Evolutionary conservation across 2,113 vertebrate genomes (phyloP), one percentile per base, ranked within the genome.

Genomic region (Cranoglanis bouderius): DNA sequence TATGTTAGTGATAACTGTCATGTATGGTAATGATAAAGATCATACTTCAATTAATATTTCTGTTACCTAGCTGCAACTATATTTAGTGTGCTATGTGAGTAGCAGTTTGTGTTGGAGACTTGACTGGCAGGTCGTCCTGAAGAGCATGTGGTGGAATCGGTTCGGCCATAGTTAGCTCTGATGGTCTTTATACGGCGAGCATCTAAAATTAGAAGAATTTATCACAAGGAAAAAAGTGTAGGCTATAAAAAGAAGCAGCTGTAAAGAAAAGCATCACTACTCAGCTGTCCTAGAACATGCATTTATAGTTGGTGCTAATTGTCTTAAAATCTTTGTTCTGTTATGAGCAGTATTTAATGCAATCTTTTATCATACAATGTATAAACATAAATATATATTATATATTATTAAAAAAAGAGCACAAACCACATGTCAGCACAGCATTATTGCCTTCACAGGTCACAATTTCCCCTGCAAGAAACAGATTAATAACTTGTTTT

Each of bases 71-170:
- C 59, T 59, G 5, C 2, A 21, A 86, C 61, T 26, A 8, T n/a
- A 72, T 26, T 14, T 24, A 82, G 24, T 29, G 84, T 19, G 16
- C 19, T 82, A 19, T 5, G 1, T 67, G 74, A 2, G 3, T 61
- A 85, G 55, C 89, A 90, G 61, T 90, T 46, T 24, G 86, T 88
- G 53, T 88, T 67, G 24, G 29, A 3, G 35, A 61, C 0, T 46
- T 74, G 18, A 75, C 1, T 21, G 8, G 12, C 1, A 61, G 75
- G 74, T 21, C 8, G 18, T 75, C 63, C 65, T 40, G n/a, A 0
- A 63, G 88, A 61, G 74, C 88, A 89, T 1, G 40, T 83, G 29
- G 1, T 75, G 65, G 38, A n/a, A 51, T 51, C 46, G 13, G 75
- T 78, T 35, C 75, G 75, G 26, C 43, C 75, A 2, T n/a, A 78